Conservation (phyloP, 1,140 invertebrate genomes). For the Cryptotermes secundus region DNA sequence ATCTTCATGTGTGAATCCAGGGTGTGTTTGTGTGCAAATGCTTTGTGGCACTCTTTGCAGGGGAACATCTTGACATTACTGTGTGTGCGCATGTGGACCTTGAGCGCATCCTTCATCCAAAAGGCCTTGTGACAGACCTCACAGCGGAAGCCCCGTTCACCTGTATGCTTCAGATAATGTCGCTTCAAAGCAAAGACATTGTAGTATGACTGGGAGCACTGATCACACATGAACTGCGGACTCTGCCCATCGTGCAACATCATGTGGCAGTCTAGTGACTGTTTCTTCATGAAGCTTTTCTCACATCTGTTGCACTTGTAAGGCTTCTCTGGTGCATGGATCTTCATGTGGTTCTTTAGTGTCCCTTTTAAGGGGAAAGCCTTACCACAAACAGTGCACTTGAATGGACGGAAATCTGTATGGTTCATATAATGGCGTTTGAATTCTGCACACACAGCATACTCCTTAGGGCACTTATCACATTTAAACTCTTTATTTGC, state of each 20-base stretch:
- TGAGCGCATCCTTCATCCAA: constrained; percentile 39
- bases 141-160: constrained; percentile 77
- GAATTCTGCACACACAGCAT: constrained; percentile 25
- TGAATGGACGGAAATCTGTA: constrained; percentile 25
- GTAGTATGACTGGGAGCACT: constrained; percentile 31
- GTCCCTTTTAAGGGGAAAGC: constrained; percentile 23
- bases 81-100: constrained; percentile 24
- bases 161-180: constrained; percentile 58
- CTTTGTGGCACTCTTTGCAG: constrained; percentile 22
- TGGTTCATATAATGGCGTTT: constrained; percentile 26
- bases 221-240: constrained; percentile 31
- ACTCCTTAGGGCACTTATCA: constrained; percentile 30
- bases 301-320: constrained; percentile 28
- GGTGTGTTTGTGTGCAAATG: constrained; percentile 29
- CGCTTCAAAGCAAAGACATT: constrained; percentile 34
- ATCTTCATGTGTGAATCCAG: constrained; percentile 27
- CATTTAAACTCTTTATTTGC: constrained; percentile 27
- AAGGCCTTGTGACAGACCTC: constrained; percentile 65
- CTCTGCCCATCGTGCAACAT: constrained; percentile 30
- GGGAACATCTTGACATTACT: constrained; percentile 30
- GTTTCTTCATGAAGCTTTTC: constrained; percentile 33
- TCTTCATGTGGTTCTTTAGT: constrained; percentile 32
- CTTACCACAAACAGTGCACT: constrained; percentile 29
- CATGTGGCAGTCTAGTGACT: constrained; percentile 32
- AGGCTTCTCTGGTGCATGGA: constrained; percentile 27